Conservation (phyloP, 1,140 invertebrate genomes). For the Andricus grossulariae region DNA sequence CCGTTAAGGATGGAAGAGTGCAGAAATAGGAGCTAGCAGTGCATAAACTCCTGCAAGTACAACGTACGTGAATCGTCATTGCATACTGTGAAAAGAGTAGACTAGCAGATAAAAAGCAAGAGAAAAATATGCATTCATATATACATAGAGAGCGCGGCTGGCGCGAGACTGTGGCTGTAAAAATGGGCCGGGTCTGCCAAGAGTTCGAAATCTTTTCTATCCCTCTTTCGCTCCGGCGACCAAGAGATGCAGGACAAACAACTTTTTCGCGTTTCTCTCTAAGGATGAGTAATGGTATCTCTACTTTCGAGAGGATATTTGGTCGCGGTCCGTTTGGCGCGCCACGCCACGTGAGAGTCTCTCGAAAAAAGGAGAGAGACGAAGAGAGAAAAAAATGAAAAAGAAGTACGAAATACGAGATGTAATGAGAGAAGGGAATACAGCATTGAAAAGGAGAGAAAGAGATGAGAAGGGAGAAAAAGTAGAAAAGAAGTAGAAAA, state of each 20-base stretch:
- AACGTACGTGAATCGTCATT: conserved; percentile 17
- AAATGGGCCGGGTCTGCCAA: conserved; percentile 68
- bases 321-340: conserved; percentile 60
- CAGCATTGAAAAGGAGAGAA: conserved; percentile 35
- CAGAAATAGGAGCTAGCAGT: conserved; percentile 7
- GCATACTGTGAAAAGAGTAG: conserved; percentile 3
- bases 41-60: not conserved
- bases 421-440: conserved; percentile 4
- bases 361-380: conserved; percentile 36
- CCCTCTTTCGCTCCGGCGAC: conserved; percentile 56
- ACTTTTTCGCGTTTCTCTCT: conserved; percentile 68
- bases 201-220: conserved; percentile 65
- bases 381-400: conserved; percentile 37
- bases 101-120: not conserved
- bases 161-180: conserved; percentile 52
- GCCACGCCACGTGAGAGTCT: conserved; percentile 52
- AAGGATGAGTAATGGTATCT: conserved; percentile 66
- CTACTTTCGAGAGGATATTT: conserved; percentile 65
- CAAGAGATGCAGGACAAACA: conserved; percentile 67
- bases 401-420: not conserved
- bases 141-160: conserved; percentile 41
- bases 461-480: conserved; percentile 39
- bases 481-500: conserved; percentile 31
- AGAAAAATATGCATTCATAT: not conserved
- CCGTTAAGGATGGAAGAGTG: conserved; percentile 6